Evolutionary conservation across 1,140 invertebrate species (phyloP).

Genomic region (Drosophila nannoptera): DNA sequence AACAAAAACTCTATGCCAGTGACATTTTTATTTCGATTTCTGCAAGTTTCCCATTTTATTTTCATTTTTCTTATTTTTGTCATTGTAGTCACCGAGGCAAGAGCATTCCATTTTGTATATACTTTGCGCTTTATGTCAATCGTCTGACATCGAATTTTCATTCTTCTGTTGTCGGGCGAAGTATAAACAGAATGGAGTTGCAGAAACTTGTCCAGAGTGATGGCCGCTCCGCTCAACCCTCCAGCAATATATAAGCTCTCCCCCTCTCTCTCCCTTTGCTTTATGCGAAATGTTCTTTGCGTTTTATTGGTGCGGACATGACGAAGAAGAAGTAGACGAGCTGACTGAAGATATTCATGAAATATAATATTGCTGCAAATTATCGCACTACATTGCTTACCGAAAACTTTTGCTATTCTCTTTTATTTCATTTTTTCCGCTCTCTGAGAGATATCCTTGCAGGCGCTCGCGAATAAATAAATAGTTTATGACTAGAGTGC

Average conservation of each 20-base stretch:
- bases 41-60: constrained; percentile 33
- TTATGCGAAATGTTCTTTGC: constrained; percentile 20
- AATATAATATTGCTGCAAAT: constrained; percentile 65
- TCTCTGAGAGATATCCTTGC: constrained; percentile 26
- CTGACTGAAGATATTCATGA: constrained; percentile 44
- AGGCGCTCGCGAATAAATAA: constrained; percentile 9
- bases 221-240: neutral
- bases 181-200: constrained; percentile 35
- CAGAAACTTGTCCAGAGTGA: constrained; percentile 32
- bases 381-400: constrained; percentile 63
- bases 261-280: neutral
- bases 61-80: constrained; percentile 36
- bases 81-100: constrained; percentile 10
- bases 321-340: constrained; percentile 25
- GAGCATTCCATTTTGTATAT: constrained; percentile 24
- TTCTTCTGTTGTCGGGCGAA: constrained; percentile 15
- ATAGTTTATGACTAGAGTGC: constrained; percentile 2
- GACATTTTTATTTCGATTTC: constrained; percentile 43
- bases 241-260: constrained; percentile 11
- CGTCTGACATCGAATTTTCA: constrained; percentile 13
- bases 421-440: constrained; percentile 37
- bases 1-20: constrained; percentile 42
- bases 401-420: constrained; percentile 21
- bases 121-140: constrained; percentile 30
- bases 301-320: constrained; percentile 53